Percentiles rank a stretch among this genome's conserved stretches.
phyloP scores from a whole-genome alignment of 1,140 invertebrate species.

The Saccostrea glomerata region DNA sequence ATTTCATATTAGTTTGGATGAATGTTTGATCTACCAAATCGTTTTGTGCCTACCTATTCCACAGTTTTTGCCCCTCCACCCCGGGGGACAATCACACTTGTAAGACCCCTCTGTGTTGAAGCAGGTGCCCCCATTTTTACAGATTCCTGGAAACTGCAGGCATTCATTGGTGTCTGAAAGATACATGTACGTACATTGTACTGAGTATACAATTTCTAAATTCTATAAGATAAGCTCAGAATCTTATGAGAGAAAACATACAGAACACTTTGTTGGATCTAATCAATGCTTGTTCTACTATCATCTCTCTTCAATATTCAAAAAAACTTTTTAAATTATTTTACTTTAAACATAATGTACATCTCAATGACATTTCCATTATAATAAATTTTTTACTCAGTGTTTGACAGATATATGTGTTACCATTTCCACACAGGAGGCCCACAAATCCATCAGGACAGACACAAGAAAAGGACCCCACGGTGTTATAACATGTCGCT shows the following conservation, averaged over 20 bases:
- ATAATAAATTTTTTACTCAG: no score
- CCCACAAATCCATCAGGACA: conserved; percentile 38
- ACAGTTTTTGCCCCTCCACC: conserved; percentile 45
- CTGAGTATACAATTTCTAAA: not conserved
- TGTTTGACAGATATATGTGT: not conserved
- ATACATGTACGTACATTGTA: not conserved
- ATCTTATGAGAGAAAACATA: not conserved
- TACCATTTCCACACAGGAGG: conserved; percentile 35
- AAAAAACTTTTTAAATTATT: not conserved
- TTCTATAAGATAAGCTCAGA: not conserved
- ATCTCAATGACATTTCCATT: not conserved
- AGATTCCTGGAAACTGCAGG: conserved; percentile 71
- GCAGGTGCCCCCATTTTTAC: conserved; percentile 67
- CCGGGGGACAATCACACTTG: conserved; percentile 67
- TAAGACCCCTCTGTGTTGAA: conserved; percentile 65
- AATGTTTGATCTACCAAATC: no score
- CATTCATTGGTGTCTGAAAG: conserved; percentile 93
- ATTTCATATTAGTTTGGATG: no score
- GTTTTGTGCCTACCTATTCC: not conserved
- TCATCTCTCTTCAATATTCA: not conserved
- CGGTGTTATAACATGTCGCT: conserved; percentile 54
- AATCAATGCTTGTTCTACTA: not conserved
- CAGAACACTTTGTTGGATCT: not conserved
- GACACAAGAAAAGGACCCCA: conserved; percentile 54
- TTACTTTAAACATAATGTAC: not conserved